phyloP scores from a whole-genome alignment of 2,113 vertebrate species.

The Tor tambroides region DNA sequence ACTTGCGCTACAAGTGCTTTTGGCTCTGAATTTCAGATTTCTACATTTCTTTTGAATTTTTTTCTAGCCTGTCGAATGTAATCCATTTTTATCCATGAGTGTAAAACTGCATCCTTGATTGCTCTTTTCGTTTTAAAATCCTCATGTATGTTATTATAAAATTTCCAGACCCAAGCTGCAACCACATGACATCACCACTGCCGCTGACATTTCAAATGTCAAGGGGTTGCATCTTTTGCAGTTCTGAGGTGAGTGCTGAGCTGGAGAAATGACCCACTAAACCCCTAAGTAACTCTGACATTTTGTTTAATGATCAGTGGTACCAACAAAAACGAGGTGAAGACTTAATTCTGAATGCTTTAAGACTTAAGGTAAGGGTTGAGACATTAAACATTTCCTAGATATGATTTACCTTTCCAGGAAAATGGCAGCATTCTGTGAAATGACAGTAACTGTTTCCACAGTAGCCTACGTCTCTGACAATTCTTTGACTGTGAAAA shows the following conservation, averaged over 20 bases:
- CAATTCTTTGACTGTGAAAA: slow-evolving; percentile 13
- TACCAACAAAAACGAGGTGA: slow-evolving; percentile 3
- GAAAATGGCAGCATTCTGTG: neutral
- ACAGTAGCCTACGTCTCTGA: neutral
- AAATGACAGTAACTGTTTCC: neutral
- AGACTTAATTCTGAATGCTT: slow-evolving; percentile 8
- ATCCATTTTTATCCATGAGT: slow-evolving; percentile 2
- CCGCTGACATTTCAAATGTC: slow-evolving; percentile 31
- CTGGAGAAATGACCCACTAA: slow-evolving; percentile 18
- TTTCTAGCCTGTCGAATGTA: neutral
- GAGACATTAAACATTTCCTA: neutral
- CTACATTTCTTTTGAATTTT: neutral
- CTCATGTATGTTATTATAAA: neutral
- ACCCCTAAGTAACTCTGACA: slow-evolving; percentile 28
- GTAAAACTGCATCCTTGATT: neutral
- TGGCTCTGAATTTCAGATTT: neutral
- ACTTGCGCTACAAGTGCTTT: neutral
- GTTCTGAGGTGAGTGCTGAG: slow-evolving; percentile 12
- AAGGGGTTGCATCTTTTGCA: slow-evolving; percentile 20
- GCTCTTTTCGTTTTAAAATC: slow-evolving; percentile 30
- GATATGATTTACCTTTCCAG: neutral
- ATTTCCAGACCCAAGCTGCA: neutral
- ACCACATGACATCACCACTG: neutral
- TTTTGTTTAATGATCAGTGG: slow-evolving; percentile 35
- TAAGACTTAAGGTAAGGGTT: neutral